Conservation (phyloP, 2,888 invertebrate species). For the Trissoscelio sp. region DNA sequence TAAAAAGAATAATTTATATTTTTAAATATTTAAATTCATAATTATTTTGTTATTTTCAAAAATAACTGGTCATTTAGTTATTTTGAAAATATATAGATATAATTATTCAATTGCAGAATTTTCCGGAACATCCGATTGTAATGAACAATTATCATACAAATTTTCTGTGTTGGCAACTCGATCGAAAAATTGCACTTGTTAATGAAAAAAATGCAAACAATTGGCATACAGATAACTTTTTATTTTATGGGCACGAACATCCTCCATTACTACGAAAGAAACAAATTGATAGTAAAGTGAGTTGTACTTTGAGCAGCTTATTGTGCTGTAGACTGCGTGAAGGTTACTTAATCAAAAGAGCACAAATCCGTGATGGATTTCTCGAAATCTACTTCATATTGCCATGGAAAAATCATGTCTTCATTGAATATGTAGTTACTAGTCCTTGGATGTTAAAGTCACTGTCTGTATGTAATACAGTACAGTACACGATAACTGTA, state of each 20-base stretch:
- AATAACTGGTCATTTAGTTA: too few species aligned
- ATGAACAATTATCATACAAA: slow-evolving; percentile 87
- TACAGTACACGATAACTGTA: slow-evolving; percentile 83
- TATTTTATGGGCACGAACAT: slow-evolving; percentile 85
- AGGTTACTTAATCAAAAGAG: slow-evolving; percentile 87
- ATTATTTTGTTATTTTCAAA: too few species aligned
- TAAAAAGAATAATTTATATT: too few species aligned
- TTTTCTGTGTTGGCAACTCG: slow-evolving; percentile 84
- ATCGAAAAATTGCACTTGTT: slow-evolving; percentile 73
- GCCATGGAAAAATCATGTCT: slow-evolving; percentile 90
- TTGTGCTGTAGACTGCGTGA: slow-evolving; percentile 90
- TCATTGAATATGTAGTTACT: slow-evolving; percentile 87
- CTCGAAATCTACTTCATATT: slow-evolving; percentile 87
- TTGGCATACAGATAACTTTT: slow-evolving; percentile 83
- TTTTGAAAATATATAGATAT: too few species aligned
- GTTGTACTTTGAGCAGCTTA: slow-evolving; percentile 86
- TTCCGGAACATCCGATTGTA: slow-evolving; percentile 67
- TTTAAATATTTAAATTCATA: neutral
- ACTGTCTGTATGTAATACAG: slow-evolving; percentile 79
- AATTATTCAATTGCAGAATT: slow-evolving; percentile 67
- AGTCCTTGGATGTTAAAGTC: slow-evolving; percentile 86
- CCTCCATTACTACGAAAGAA: slow-evolving; percentile 86
- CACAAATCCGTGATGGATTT: slow-evolving; percentile 84
- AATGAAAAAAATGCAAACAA: slow-evolving; percentile 69
- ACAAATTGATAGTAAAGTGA: slow-evolving; percentile 87